phyloP scores from a whole-genome alignment of 2,113 vertebrate species.

The Elephas maximus region DNA sequence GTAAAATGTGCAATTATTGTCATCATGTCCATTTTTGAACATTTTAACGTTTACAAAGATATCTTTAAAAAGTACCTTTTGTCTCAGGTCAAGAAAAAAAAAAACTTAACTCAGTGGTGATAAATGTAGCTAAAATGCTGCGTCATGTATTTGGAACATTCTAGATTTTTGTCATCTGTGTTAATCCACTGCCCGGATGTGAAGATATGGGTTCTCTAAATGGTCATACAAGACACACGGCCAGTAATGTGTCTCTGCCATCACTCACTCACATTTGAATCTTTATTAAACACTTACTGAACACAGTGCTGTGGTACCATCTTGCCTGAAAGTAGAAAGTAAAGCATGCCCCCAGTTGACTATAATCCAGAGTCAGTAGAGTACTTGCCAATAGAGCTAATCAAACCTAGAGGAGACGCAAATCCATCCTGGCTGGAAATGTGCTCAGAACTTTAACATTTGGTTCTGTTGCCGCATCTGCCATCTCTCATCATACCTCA shows the following conservation, averaged over 20 bases:
- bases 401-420: constrained; percentile 1
- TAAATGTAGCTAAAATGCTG: not conserved
- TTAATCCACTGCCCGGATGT: not conserved
- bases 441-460: not conserved
- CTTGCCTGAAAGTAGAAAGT: not conserved
- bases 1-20: constrained; percentile 17
- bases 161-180: constrained; percentile 18
- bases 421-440: not conserved
- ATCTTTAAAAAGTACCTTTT: constrained; percentile 33
- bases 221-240: not conserved
- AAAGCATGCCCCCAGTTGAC: not conserved
- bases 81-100: constrained; percentile 27
- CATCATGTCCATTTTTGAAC: constrained; percentile 29
- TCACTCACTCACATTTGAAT: constrained; percentile 5
- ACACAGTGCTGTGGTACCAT: not conserved
- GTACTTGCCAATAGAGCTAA: not conserved
- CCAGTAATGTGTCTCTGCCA: not conserved
- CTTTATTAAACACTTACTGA: constrained; percentile 5
- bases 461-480: not conserved
- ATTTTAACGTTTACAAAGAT: constrained; percentile 56
- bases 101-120: not conserved
- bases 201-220: not conserved
- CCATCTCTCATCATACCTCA: not conserved
- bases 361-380: not conserved
- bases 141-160: constrained; percentile 3